These are phyloP conservation scores for Manduca sexta DNA, from an alignment of 1,140 invertebrate species.

Conservation along the genomic window DNA sequence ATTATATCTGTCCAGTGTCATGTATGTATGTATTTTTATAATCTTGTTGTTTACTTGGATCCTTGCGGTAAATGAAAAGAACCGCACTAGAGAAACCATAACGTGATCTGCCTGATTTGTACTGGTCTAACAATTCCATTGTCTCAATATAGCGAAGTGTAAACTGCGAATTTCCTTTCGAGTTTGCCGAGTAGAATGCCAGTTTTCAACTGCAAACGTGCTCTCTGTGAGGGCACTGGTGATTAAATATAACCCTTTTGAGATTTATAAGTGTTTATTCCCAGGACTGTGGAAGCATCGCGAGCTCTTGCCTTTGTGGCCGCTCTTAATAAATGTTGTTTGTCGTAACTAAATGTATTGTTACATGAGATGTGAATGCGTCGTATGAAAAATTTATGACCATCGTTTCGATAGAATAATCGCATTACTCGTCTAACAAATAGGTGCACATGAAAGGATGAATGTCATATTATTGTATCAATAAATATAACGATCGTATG, in stretches of 20 bases:
- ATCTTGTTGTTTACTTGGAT: no score
- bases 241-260: conserved; percentile 61
- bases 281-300: conserved; percentile 25
- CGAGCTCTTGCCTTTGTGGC: conserved; percentile 38
- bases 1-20: no score
- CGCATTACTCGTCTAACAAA: conserved; percentile 19
- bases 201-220: conserved; percentile 58
- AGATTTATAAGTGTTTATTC: conserved; percentile 70
- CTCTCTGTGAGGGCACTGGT: conserved; percentile 48
- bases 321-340: conserved; percentile 52
- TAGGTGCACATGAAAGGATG: conserved; percentile 11
- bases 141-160: no score
- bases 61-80: no score
- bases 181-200: conserved; percentile 2
- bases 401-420: conserved; percentile 21
- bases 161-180: no score
- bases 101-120: no score
- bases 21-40: no score
- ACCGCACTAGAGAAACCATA: no score
- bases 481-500: not conserved
- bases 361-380: conserved; percentile 38
- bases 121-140: no score
- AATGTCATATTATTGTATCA: not conserved
- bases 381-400: conserved; percentile 43
- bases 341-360: conserved; percentile 50